Percentiles rank a stretch among this genome's conserved stretches.
phyloP scores from a whole-genome alignment of 2,113 vertebrate genomes.

The Crotalus tigris region DNA sequence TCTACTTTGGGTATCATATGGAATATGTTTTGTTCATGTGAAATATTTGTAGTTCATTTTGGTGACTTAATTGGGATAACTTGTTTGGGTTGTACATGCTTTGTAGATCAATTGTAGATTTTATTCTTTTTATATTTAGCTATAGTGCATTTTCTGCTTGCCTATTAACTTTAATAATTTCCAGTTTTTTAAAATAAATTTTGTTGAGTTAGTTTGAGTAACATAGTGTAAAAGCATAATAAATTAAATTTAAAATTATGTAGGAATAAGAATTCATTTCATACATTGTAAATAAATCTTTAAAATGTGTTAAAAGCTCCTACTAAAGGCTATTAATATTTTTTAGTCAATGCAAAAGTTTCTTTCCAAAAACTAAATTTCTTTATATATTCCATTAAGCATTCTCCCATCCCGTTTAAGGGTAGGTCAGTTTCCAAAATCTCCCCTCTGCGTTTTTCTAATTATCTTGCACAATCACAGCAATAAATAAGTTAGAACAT shows the following conservation, averaged over 20 bases:
- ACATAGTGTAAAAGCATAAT: not conserved
- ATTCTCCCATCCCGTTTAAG: not conserved
- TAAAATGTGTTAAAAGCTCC: not conserved
- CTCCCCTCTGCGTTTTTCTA: slow-evolving; percentile 15
- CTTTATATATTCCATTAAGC: not conserved
- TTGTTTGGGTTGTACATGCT: not conserved
- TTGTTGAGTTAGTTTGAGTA: not conserved
- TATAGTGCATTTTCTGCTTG: not conserved
- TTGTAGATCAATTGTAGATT: not conserved
- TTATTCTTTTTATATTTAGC: not conserved
- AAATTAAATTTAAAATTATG: not conserved
- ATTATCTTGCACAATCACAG: slow-evolving; percentile 46
- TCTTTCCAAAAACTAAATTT: not conserved
- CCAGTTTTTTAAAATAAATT: not conserved
- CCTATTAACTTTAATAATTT: not conserved
- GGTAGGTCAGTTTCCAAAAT: not conserved
- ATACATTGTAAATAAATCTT: not conserved
- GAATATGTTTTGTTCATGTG: not conserved
- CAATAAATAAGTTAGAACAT: slow-evolving; percentile 51
- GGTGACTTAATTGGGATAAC: not conserved
- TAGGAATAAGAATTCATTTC: not conserved
- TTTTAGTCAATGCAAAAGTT: not conserved
- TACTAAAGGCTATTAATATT: not conserved
- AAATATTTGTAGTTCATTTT: not conserved
- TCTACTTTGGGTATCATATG: not conserved